A percentile compares a stretch with the other conserved stretches of the same genome.
Conservation (phyloP, 2,113 vertebrate species). For the Saccopteryx leptura region DNA sequence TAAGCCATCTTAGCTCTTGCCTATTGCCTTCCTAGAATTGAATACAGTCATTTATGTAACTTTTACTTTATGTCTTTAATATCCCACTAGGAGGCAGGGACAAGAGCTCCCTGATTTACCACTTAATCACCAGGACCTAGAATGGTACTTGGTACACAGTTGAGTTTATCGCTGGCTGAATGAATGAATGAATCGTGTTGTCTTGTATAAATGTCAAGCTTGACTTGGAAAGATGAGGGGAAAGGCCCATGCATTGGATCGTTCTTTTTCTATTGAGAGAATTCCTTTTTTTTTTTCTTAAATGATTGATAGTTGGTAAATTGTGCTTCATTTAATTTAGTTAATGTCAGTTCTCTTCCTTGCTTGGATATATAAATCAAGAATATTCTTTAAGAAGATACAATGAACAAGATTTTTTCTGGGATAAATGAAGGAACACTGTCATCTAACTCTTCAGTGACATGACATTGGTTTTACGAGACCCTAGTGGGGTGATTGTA, state of each 20-base stretch:
- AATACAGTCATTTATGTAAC: background rate
- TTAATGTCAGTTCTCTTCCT: constrained; percentile 9
- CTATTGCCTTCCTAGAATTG: background rate
- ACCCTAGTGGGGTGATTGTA: background rate
- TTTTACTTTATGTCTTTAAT: constrained; percentile 28
- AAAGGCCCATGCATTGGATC: background rate
- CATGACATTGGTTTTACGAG: background rate
- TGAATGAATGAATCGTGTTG: background rate
- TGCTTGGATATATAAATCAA: constrained; percentile 20
- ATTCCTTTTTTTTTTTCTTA: background rate
- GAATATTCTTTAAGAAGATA: constrained; percentile 25
- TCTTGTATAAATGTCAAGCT: background rate
- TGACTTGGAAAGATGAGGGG: background rate
- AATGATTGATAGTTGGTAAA: background rate
- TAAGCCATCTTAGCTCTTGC: background rate
- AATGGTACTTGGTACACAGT: background rate
- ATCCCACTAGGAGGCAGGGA: background rate
- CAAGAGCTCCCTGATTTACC: background rate
- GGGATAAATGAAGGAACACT: background rate
- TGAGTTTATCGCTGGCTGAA: background rate
- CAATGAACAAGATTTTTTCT: background rate
- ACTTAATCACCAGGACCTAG: background rate
- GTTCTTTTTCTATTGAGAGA: background rate
- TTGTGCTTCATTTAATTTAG: constrained; percentile 42
- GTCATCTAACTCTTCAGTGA: background rate